Evolutionary conservation across 2,797 vertebrate genomes (phyloP), one percentile per base, ranked within the genome.

Genomic region (Lepus townsendii): DNA sequence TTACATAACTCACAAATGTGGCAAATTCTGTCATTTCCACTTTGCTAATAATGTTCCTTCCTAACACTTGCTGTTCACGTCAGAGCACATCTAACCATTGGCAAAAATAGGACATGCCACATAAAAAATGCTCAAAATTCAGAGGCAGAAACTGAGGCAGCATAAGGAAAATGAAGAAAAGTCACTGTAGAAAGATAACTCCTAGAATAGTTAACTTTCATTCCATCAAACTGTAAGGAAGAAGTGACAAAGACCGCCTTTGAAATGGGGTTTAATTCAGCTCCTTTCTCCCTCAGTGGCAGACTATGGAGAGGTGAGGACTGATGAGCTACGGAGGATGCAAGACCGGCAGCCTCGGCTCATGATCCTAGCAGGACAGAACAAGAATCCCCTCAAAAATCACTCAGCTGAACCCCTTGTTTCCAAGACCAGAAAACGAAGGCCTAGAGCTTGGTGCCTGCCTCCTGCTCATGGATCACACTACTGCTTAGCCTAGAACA

Each of bases 371-470:
- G 11, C 30, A 16, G 35, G 2, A 77, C 60, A 24, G 66, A 88
- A 13, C 13, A 0, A 17, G 13, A 8, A 30, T 4, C 16, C n/a
- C 26, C 14, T n/a, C n/a, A 0, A 10, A 68, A n/a, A 19, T 2
- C 60, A 65, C 14, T 22, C 14, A n/a, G 4, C 11, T 24, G 19
- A 30, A 73, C 9, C 47, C 77, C 69, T 13, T 12, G 19, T 57
- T 66, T 27, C 71, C 50, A 42, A 30, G 91, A n/a, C 30, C 24
- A 75, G 83, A 75, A 57, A 9, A 12, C 16, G 5, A 30, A 66
- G 62, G 17, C 3, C 19, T 35, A 16, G 26, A 24, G 14, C 7
- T 3, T 54, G 52, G 54, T 5, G 24, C 26, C 65, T 7, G 69
- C 22, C 52, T 73, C 63, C 14, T 1, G 30, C 9, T 12, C 30